These are phyloP conservation scores for Meganola albula DNA, from an alignment of 2,888 invertebrate species.

Conservation along the genomic window DNA sequence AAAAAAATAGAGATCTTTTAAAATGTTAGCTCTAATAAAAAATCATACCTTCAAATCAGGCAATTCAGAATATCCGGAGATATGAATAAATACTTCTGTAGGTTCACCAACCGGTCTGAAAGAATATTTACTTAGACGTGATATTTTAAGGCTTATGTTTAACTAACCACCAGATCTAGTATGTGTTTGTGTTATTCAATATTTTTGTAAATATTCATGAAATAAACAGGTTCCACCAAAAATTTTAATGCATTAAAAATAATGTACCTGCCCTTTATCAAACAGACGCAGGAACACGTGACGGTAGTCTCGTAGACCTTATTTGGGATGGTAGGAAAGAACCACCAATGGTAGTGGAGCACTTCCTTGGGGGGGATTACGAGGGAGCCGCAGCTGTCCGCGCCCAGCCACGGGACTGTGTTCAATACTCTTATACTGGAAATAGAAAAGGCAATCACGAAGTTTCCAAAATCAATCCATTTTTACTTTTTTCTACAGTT, in stretches of 20 bases:
- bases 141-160: too few species aligned
- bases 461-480: too few species aligned
- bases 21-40: too few species aligned
- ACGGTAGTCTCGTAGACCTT: constrained; percentile 59
- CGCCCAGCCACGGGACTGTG: constrained; percentile 59
- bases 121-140: too few species aligned
- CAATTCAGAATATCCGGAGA: constrained; percentile 61
- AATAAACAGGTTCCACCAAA: too few species aligned
- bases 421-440: constrained; percentile 57
- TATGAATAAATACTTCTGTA: constrained; percentile 53
- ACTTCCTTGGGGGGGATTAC: constrained; percentile 62
- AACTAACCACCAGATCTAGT: too few species aligned
- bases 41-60: constrained; percentile 56
- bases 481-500: too few species aligned
- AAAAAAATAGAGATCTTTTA: too few species aligned
- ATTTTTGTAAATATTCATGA: too few species aligned
- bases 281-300: constrained; percentile 59
- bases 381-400: constrained; percentile 50
- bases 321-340: constrained; percentile 53
- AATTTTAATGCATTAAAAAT: too few species aligned
- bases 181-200: too few species aligned
- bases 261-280: constrained; percentile 55
- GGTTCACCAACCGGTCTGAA: constrained; percentile 65
- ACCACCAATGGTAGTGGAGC: constrained; percentile 63
- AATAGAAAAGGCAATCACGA: too few species aligned